These are phyloP conservation scores for Polypterus bichir DNA, from an alignment of 2,113 vertebrate species.

Conservation along the genomic window DNA sequence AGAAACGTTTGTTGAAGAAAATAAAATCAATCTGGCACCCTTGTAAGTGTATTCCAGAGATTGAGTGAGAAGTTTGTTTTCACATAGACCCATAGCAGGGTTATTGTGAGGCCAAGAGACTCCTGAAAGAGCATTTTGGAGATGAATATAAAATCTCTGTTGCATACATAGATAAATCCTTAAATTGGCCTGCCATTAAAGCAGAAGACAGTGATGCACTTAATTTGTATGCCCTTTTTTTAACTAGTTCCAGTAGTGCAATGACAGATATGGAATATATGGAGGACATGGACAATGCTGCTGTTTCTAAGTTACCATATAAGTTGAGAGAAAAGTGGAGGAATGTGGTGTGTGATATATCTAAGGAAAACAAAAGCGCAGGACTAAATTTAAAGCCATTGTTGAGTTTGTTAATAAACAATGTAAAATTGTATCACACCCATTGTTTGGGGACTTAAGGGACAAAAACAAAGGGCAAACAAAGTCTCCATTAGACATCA, in stretches of 20 bases:
- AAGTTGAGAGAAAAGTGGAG: constrained; percentile 17
- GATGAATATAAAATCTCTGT: constrained; percentile 12
- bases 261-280: constrained; percentile 13
- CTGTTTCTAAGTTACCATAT: constrained; percentile 9
- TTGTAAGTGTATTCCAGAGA: neutral
- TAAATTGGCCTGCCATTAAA: constrained; percentile 7
- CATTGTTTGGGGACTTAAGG: constrained; percentile 19
- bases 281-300: constrained; percentile 23
- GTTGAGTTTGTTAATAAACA: constrained; percentile 15
- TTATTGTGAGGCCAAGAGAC: constrained; percentile 16
- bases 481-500: neutral
- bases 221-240: constrained; percentile 8
- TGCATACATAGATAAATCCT: constrained; percentile 17
- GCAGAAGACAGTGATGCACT: neutral
- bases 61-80: constrained; percentile 19
- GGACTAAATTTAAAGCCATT: constrained; percentile 16
- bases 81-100: constrained; percentile 19
- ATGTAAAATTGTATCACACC: constrained; percentile 4
- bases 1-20: too few species aligned
- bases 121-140: constrained; percentile 17
- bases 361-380: constrained; percentile 16
- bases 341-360: constrained; percentile 14
- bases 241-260: constrained; percentile 8
- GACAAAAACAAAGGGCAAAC: constrained; percentile 2
- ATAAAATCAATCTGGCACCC: too few species aligned